Base-by-base conservation (phyloP, 2,113 vertebrate genomes). In the Mola mola region DNA sequence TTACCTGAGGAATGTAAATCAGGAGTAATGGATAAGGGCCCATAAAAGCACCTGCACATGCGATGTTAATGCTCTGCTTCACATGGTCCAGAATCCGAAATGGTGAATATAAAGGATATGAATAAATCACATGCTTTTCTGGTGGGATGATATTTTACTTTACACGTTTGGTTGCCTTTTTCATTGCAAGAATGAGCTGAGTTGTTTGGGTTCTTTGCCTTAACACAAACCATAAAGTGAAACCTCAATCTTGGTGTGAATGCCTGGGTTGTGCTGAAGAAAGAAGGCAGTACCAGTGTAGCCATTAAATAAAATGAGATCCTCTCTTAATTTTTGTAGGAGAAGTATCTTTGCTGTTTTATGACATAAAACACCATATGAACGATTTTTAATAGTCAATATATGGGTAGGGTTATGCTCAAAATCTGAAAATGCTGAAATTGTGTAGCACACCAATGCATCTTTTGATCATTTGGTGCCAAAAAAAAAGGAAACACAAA, bases 11-110 rank as follows among this genome's bases (percentile, higher is more conserved):
- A 85, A 91, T 89, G 76, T 78, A 87, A 90, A 89, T 84, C 78
- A 79, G 63, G 25, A 64, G 62, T 88, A 83, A 87, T 88, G 85
- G 81, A 86, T 86, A 79, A 73, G 75, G 67, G 79, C 71, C 50
- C 68, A 63, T 72, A 83, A 87, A 87, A 78, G 80, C 86, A 88
- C 87, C 91, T 87, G 81, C 84, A 83, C 86, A 79, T 73, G 78
- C 56, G 61, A 82, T 63, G 75, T 71, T 71, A 69, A 82, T 61
- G 82, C 75, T 89, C 88, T 63, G 62, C 73, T 87, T 83, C 84
- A 78, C 84, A 84, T 82, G 79, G 83, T 91, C 72, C 59, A 62
- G 62, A 79, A 79, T 72, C 76, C 80, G 79, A 87, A 85, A 85
- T 79, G 85, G 60, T 86, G 79, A 86, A 81, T 81, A 67, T 77